A percentile compares a stretch with the other conserved stretches of the same genome.
phyloP scores from a whole-genome alignment of 2,888 invertebrate species.

The Rapana venosa region DNA sequence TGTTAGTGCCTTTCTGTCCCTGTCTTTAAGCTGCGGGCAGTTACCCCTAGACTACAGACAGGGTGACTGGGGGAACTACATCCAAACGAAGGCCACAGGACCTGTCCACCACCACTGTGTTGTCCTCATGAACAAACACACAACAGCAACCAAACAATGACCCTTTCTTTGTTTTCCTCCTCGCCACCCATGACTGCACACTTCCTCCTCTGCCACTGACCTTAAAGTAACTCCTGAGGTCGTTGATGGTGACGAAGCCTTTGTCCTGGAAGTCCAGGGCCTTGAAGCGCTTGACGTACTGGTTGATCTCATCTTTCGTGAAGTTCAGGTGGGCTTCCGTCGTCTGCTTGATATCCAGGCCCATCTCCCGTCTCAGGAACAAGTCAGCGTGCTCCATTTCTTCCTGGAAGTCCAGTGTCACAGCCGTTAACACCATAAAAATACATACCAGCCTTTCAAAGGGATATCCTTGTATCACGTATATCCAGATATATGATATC shows the following conservation, averaged over 20 bases:
- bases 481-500: too few species aligned
- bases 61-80: too few species aligned
- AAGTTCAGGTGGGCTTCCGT: conserved; percentile 91
- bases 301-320: conserved; percentile 94
- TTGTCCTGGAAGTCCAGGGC: conserved; percentile 96
- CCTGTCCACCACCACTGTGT: too few species aligned
- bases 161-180: not conserved
- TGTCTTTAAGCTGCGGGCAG: too few species aligned
- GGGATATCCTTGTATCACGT: too few species aligned
- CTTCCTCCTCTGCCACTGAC: conserved; percentile 80
- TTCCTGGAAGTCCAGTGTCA: conserved; percentile 81
- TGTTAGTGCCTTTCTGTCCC: too few species aligned
- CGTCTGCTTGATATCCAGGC: conserved; percentile 93
- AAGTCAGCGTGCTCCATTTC: conserved; percentile 89
- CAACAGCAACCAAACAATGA: too few species aligned
- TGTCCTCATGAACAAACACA: too few species aligned
- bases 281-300: conserved; percentile 96
- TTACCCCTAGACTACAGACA: too few species aligned
- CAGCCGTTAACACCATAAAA: not conserved
- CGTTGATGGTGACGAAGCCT: conserved; percentile 98
- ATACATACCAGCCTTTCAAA: not conserved
- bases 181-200: not conserved
- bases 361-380: conserved; percentile 97
- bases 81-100: too few species aligned
- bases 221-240: conserved; percentile 96